Conservation (phyloP, 1,140 invertebrate species). For the Pinna nobilis region DNA sequence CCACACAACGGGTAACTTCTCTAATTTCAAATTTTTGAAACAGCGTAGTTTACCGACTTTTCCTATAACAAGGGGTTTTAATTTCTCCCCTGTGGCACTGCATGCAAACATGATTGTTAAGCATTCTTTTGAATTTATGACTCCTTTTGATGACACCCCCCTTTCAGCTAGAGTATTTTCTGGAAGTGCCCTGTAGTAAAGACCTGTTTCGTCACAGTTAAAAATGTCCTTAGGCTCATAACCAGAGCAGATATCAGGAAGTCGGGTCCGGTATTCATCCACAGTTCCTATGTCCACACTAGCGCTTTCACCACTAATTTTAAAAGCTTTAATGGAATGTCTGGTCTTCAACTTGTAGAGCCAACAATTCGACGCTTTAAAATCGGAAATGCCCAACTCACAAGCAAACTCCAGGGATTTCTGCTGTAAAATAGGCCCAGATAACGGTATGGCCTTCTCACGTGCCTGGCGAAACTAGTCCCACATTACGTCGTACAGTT, state of each 20-base stretch:
- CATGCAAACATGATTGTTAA: conserved; percentile 34
- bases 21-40: conserved; percentile 37
- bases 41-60: conserved; percentile 38
- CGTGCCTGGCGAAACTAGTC: conserved; percentile 28
- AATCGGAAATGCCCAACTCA: conserved; percentile 41
- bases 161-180: conserved; percentile 49
- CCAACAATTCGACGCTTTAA: conserved; percentile 53
- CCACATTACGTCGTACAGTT: conserved; percentile 29
- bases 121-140: conserved; percentile 57
- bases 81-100: conserved; percentile 35
- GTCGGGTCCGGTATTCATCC: conserved; percentile 8
- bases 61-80: conserved; percentile 42
- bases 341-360: conserved; percentile 13
- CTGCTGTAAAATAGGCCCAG: conserved; percentile 25
- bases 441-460: neutral
- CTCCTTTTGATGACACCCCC: conserved; percentile 44
- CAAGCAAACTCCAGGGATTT: conserved; percentile 24
- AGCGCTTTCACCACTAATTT: conserved; percentile 36
- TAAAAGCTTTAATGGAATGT: conserved; percentile 20
- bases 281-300: conserved; percentile 11
- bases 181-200: conserved; percentile 51
- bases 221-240: conserved; percentile 47
- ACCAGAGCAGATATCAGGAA: conserved; percentile 11
- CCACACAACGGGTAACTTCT: conserved; percentile 39
- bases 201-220: conserved; percentile 55